A percentile compares a stretch with the other conserved stretches of the same genome.
Conservation (phyloP, 2,888 invertebrate species). For the Agrochola lota region DNA sequence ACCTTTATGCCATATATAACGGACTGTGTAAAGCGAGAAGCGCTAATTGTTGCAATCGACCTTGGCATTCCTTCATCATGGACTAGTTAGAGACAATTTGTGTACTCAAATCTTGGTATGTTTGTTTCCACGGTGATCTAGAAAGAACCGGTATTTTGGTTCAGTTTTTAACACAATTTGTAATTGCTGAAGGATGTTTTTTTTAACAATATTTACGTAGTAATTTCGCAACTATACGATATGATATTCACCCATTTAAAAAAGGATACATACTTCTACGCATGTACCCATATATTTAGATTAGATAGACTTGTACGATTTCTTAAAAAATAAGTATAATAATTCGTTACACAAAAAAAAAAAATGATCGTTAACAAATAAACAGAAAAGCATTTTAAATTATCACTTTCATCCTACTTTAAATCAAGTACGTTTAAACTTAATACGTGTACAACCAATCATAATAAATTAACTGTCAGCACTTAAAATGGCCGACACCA, state of each 20-base stretch:
- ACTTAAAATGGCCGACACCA: conserved; percentile 49
- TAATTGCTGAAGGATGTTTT: background rate
- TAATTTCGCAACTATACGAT: background rate
- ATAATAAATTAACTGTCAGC: conserved; percentile 57
- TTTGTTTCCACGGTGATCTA: conserved; percentile 44
- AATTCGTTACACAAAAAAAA: background rate
- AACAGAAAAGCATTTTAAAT: conserved; percentile 8
- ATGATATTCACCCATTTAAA: background rate
- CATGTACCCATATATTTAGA: background rate
- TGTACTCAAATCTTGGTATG: conserved; percentile 43
- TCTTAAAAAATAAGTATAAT: background rate
- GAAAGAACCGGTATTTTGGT: conserved; percentile 7
- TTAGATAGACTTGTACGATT: background rate
- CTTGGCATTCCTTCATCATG: conserved; percentile 62
- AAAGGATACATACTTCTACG: background rate
- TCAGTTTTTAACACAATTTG: background rate
- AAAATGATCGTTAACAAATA: background rate
- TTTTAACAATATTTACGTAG: background rate
- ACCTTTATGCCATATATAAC: conserved; percentile 49
- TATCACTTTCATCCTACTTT: background rate
- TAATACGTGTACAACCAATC: conserved; percentile 17
- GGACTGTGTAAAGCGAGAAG: conserved; percentile 17
- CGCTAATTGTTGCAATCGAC: conserved; percentile 56
- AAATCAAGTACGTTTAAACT: conserved; percentile 18
- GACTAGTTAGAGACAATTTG: conserved; percentile 59